phyloP scores from a whole-genome alignment of 2,113 vertebrate species.

The Agapornis roseicollis region DNA sequence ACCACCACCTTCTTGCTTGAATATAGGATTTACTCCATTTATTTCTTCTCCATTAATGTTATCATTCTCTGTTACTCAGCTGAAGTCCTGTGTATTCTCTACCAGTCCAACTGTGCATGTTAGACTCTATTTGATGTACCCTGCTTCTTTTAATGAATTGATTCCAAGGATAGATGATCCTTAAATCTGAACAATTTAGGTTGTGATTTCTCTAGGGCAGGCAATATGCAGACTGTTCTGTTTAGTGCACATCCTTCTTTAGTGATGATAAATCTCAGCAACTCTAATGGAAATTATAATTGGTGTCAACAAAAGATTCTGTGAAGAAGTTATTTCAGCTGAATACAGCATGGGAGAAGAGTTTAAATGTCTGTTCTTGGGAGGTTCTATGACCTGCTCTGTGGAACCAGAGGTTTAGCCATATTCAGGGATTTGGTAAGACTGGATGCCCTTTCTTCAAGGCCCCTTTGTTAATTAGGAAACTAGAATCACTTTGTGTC shows the following conservation, averaged over 20 bases:
- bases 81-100: not conserved
- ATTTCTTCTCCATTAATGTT: not conserved
- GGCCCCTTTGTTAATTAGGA: not conserved
- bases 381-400: not conserved
- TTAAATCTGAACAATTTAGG: not conserved
- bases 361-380: not conserved
- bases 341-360: not conserved
- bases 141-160: not conserved
- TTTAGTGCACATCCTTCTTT: not conserved
- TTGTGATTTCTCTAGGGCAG: not conserved
- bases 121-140: not conserved
- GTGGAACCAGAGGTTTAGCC: not conserved
- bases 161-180: not conserved
- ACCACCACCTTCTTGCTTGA: not conserved
- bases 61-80: not conserved
- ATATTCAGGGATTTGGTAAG: not conserved
- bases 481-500: not conserved
- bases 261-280: not conserved
- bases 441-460: not conserved
- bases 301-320: not conserved
- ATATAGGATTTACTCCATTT: not conserved
- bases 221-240: not conserved
- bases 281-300: not conserved
- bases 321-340: not conserved
- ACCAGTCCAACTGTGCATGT: not conserved